Evolutionary conservation across 1,140 invertebrate species (phyloP).

Genomic region (Anoplolepis gracilipes): DNA sequence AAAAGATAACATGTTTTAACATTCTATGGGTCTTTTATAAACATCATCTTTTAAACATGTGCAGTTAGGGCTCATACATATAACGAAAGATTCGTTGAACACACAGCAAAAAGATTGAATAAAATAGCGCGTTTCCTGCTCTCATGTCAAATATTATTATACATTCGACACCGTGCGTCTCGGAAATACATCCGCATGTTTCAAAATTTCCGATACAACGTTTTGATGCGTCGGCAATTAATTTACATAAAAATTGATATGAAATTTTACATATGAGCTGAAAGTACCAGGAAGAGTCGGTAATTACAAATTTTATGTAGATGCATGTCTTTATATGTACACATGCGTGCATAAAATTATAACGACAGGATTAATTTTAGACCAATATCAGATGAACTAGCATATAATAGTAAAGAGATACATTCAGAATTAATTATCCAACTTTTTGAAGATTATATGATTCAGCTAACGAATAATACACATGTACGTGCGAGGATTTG

Average conservation of each 20-base stretch:
- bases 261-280: background rate
- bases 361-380: background rate
- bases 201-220: constrained; percentile 11
- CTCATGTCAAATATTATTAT: constrained; percentile 41
- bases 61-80: too few relatives aligned
- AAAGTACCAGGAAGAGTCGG: background rate
- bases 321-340: background rate
- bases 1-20: too few relatives aligned
- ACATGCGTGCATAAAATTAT: background rate
- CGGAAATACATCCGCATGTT: background rate
- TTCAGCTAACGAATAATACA: background rate
- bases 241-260: background rate
- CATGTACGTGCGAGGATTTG: background rate
- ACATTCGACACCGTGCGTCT: constrained; percentile 6
- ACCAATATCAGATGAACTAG: background rate
- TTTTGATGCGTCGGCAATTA: background rate
- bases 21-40: too few relatives aligned
- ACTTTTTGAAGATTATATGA: background rate
- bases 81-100: constrained; percentile 56
- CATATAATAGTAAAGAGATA: background rate
- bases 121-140: constrained; percentile 17
- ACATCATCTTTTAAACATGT: too few relatives aligned
- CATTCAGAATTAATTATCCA: background rate
- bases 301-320: too few relatives aligned
- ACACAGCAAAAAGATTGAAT: constrained; percentile 37